Evolutionary conservation across 2,113 vertebrate genomes (phyloP), one percentile per base, ranked within the genome.

Genomic region (Eublepharis macularius): DNA sequence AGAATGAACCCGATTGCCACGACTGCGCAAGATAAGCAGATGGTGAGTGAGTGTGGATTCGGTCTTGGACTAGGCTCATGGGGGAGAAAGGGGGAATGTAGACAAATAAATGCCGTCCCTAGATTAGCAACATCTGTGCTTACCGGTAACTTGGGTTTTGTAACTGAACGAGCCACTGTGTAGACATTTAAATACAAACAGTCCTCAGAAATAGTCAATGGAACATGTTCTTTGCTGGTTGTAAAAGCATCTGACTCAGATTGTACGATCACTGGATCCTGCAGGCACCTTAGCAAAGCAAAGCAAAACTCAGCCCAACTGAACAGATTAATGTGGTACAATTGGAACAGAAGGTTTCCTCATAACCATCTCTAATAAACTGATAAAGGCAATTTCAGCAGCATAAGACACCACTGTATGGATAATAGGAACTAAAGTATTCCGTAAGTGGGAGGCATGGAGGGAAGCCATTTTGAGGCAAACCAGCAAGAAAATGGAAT

Each of bases 181-280:
- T 92, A 72, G 47, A 95, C 45, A 41, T 24, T 93, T 76, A 95
- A 86, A 54, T 89, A 92, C 36, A 94, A 70, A 73, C 93, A 95
- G 47, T 95, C 90, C 81, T 95, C 93, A 1, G 88, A 93, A 76
- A 70, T 83, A 63, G 60, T 63, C 60, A 63, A 29, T 9, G 24
- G 10, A 26, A 63, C 60, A 7, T 63, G 26, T 63, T 63, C 60
- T 9, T 26, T 63, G 80, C 43, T 89, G 76, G 79, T 92, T 84
- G 75, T 91, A 73, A 92, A 88, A 88, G 82, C 72, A 84, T 0
- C 91, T 91, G 92, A 93, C 89, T 92, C 32, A 54, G 84, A 0
- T 77, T 89, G 24, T 29, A 24, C 60, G 1, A 29, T 8, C 60
- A 29, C 85, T 54, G 84, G 1, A 26, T 92, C 34, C 83, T 94